Conservation (phyloP, 2,888 invertebrate genomes). For the Latrodectus hesperus region DNA sequence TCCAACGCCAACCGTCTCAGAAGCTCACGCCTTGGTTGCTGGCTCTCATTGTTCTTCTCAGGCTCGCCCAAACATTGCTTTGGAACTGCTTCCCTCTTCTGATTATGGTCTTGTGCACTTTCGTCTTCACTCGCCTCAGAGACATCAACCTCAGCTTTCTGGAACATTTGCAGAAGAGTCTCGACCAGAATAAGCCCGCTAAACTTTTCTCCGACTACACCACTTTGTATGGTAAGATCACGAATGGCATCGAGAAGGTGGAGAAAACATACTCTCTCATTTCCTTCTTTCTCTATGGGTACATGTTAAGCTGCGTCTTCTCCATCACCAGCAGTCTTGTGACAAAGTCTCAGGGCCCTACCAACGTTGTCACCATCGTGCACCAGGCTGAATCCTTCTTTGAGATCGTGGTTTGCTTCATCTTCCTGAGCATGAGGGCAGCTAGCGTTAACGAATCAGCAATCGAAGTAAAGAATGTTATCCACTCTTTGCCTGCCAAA, state of each 20-base stretch:
- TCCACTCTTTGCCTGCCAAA: constrained; percentile 42
- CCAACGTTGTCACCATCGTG: not conserved
- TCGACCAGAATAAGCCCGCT: constrained; percentile 26
- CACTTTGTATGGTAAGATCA: constrained; percentile 45
- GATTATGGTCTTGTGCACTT: constrained; percentile 32
- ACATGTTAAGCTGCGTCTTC: constrained; percentile 60
- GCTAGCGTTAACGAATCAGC: constrained; percentile 60
- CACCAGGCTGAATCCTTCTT: constrained; percentile 25
- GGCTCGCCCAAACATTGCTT: constrained; percentile 14
- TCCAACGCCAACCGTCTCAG: not conserved
- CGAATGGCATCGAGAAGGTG: constrained; percentile 23
- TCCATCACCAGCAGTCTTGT: constrained; percentile 58
- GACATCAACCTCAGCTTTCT: constrained; percentile 47
- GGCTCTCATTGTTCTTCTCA: not conserved
- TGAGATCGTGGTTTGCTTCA: constrained; percentile 50
- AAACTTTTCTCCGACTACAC: constrained; percentile 51
- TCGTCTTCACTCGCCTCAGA: constrained; percentile 43
- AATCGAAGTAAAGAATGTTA: constrained; percentile 52
- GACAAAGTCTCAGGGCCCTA: not conserved
- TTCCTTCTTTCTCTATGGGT: constrained; percentile 61
- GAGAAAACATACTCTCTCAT: constrained; percentile 38
- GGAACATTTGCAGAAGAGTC: constrained; percentile 15
- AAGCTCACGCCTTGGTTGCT: not conserved
- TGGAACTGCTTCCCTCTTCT: constrained; percentile 29
- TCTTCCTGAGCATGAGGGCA: constrained; percentile 44